A percentile compares a stretch with the other conserved stretches of the same genome.
Evolutionary conservation across 64 coral and sea anemone genomes (phyloP).

Genomic region (Montipora cactus): DNA sequence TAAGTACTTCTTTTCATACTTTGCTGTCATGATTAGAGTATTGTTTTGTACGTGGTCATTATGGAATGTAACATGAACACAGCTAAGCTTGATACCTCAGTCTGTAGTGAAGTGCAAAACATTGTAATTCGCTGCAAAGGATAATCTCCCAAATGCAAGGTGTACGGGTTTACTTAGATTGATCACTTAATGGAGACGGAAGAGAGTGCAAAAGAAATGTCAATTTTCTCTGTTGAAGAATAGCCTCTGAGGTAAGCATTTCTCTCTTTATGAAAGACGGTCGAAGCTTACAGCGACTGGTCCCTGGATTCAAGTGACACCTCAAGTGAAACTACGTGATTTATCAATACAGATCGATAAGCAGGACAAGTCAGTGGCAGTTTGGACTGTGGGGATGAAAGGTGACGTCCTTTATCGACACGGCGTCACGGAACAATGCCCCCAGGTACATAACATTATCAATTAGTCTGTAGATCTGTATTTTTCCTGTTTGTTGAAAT

Average conservation of each 20-base stretch:
- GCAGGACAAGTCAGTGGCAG: conserved; percentile 61
- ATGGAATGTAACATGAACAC: no score
- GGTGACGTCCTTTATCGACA: conserved; percentile 92
- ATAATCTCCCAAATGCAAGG: no score
- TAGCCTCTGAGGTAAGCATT: neutral
- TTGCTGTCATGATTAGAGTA: no score
- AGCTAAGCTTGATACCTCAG: no score
- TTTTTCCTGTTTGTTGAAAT: neutral
- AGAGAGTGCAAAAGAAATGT: no score
- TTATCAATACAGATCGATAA: conserved; percentile 86
- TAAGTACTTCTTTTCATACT: no score
- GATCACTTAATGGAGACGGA: no score
- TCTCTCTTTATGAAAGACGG: conserved; percentile 47
- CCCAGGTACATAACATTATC: conserved; percentile 65
- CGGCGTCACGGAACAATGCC: conserved; percentile 78
- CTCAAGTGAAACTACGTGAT: conserved; percentile 83
- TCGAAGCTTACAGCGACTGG: conserved; percentile 87
- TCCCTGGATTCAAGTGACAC: conserved; percentile 87
- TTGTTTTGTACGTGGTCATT: no score
- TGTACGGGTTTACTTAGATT: no score
- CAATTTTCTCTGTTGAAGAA: no score
- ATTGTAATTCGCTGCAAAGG: no score
- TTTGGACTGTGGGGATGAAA: conserved; percentile 86
- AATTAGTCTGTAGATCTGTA: neutral
- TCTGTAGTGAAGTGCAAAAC: no score